phyloP scores from a whole-genome alignment of 2,113 vertebrate genomes.

The Pseudopipra pipra region DNA sequence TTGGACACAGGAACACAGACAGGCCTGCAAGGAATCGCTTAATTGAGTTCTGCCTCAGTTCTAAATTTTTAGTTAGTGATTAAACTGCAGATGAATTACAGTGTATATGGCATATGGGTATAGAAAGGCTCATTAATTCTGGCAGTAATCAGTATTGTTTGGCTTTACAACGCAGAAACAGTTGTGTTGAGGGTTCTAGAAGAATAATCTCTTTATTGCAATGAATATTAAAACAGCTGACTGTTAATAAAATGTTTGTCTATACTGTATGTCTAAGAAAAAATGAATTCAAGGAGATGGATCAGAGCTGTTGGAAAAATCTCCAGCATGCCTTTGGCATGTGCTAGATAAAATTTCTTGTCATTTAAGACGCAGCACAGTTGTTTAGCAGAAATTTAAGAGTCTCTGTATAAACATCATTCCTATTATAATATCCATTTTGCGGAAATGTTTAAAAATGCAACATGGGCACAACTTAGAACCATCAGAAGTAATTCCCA shows the following conservation, averaged over 20 bases:
- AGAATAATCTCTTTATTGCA: slow-evolving; percentile 29
- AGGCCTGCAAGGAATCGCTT: not conserved
- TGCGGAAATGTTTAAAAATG: slow-evolving; percentile 25
- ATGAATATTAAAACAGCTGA: slow-evolving; percentile 36
- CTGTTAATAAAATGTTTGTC: slow-evolving; percentile 26
- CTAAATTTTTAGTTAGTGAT: slow-evolving; percentile 4
- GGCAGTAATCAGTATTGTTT: slow-evolving; percentile 1
- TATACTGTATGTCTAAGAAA: not conserved
- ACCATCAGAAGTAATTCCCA: not conserved
- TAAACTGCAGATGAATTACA: not conserved
- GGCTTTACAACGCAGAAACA: not conserved
- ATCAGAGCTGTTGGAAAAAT: slow-evolving; percentile 47
- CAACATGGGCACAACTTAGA: not conserved
- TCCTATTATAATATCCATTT: slow-evolving; percentile 16
- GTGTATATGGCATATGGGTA: not conserved
- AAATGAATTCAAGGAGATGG: slow-evolving; percentile 35
- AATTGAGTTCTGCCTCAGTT: not conserved
- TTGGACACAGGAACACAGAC: not conserved
- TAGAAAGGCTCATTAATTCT: slow-evolving; percentile 40
- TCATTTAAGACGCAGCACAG: slow-evolving; percentile 53
- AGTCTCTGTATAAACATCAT: slow-evolving; percentile 26
- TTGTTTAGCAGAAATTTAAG: slow-evolving; percentile 62
- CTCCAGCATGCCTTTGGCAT: slow-evolving; percentile 44
- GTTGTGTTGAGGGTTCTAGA: slow-evolving; percentile 14
- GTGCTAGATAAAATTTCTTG: slow-evolving; percentile 48